Conservation (phyloP, 23 tunicate genomes). For the Halocynthia roretzi region DNA sequence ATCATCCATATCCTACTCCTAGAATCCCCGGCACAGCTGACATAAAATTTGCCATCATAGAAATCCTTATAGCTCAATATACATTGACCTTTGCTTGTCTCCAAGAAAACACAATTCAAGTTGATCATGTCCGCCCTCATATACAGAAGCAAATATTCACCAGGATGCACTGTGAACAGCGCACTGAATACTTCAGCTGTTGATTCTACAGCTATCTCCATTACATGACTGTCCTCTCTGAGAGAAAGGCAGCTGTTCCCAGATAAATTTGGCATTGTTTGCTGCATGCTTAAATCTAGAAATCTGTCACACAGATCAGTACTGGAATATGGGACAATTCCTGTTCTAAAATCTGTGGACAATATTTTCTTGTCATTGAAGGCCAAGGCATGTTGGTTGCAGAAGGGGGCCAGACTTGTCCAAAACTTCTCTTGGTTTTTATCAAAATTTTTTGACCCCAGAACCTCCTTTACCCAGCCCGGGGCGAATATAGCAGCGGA, state of each 20-base stretch:
- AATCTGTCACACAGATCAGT: not conserved
- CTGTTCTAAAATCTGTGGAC: conserved; percentile 30
- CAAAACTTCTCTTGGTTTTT: conserved; percentile 45
- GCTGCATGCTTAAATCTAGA: conserved; percentile 30
- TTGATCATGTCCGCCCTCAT: too few relatives aligned
- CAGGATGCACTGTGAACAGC: too few relatives aligned
- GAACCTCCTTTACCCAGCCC: conserved; percentile 81
- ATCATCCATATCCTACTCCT: too few relatives aligned
- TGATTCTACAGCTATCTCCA: not conserved
- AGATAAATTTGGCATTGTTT: conserved; percentile 12
- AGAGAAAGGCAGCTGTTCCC: not conserved
- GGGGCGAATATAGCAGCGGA: conserved; percentile 85
- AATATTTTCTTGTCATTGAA: not conserved
- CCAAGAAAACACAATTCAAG: too few relatives aligned
- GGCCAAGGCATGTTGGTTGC: not conserved
- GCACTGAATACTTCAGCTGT: too few relatives aligned
- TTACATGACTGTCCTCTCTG: not conserved
- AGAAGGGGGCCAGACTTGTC: conserved; percentile 21
- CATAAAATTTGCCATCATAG: too few relatives aligned
- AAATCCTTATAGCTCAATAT: too few relatives aligned
- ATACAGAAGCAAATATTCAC: too few relatives aligned
- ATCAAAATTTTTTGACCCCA: conserved; percentile 31
- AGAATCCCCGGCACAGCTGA: too few relatives aligned
- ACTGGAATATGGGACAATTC: not conserved
- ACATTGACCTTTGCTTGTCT: too few relatives aligned